Base-by-base conservation (phyloP, 1,140 invertebrate species). In the Drosophila pachea region DNA sequence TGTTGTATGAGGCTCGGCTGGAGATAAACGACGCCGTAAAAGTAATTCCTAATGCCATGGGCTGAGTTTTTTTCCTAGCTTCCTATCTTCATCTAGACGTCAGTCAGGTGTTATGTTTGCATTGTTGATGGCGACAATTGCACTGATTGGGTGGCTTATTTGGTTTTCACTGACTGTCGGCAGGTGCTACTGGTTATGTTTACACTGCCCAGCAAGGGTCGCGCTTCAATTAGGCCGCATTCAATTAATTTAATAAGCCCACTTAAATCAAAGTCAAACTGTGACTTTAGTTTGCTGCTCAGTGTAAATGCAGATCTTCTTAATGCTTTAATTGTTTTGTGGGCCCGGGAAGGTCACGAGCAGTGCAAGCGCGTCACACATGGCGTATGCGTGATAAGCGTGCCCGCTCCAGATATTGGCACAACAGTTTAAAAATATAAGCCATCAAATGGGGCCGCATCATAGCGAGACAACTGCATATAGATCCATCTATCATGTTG, bases 131-230 rank as follows among this genome's bases (percentile, higher is more conserved):
- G 16, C 49, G 43, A 2, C 11, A 6, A 50, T 48, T 40, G 4
- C 36, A 22, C 22, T 38, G 29, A 32, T 29, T 29, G 4, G 50
- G 60, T 4, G 29, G 40, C 54, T 16, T 58, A 7, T 22, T 52
- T 52, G 32, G 55, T 22, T 49, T 12, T 11, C 48, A 45, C 58
- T 68, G 61, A 58, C 43, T 66, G 47, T 11, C 38, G 49, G 45
- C 65, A 16, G 50, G 55, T 7, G 22, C 74, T 81, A 74, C 73
- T 58, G 59, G 73, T 58, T 77, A 14, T 29, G 7, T 14, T 33
- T 38, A 43, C 29, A 40, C 42, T 48, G 12, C 16, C 4, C 5
- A 35, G 36, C 36, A 43, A 38, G 11, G 22, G 22, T 1, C 22
- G 22, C 36, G 9, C 36, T 38, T 38, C 8, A 38, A 11, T 22